Evolutionary conservation across 1,140 invertebrate species (phyloP).

Genomic region (Leptinotarsa undecemlineata): DNA sequence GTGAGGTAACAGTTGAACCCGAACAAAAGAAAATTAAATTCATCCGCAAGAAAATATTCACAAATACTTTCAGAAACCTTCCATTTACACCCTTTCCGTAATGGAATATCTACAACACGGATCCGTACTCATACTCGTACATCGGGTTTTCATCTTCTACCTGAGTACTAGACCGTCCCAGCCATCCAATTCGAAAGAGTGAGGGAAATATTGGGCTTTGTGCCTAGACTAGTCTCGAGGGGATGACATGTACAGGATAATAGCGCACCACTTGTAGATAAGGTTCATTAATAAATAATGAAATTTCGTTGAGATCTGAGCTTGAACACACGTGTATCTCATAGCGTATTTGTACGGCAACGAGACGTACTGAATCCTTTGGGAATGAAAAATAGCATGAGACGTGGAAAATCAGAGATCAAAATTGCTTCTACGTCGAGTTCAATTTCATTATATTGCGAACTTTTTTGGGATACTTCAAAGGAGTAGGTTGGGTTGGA

Average conservation of each 20-base stretch:
- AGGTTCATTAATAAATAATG: slow-evolving; percentile 20
- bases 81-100: no score
- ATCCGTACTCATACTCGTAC: not conserved
- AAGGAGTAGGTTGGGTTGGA: no score
- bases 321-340: not conserved
- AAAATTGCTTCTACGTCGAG: no score
- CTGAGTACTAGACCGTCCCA: not conserved
- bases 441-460: no score
- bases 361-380: no score
- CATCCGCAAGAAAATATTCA: no score
- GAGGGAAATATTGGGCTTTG: not conserved
- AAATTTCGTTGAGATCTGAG: slow-evolving; percentile 16
- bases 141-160: not conserved
- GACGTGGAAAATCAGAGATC: no score
- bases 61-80: no score
- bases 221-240: not conserved
- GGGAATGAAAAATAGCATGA: no score
- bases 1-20: no score
- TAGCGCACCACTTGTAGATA: slow-evolving; percentile 15
- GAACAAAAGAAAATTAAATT: no score
- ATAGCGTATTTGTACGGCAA: not conserved
- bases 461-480: no score
- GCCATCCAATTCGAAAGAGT: not conserved
- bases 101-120: not conserved
- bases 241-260: slow-evolving; percentile 13